phyloP scores from a whole-genome alignment of 2,888 invertebrate species.

The Catocala fraxini region DNA sequence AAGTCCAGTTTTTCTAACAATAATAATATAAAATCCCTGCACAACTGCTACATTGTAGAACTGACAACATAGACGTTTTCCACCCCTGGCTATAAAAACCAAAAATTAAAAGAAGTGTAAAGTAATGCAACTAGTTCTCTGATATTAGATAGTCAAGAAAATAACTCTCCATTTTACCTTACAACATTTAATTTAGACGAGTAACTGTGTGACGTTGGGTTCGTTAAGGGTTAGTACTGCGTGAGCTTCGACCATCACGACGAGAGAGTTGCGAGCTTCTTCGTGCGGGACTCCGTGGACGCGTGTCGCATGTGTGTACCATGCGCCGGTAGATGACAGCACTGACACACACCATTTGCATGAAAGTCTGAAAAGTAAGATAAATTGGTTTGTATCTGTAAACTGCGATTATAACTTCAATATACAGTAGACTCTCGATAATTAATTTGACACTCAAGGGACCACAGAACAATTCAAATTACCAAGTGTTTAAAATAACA shows the following conservation, averaged over 20 bases:
- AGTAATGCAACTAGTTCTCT: not conserved
- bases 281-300: slow-evolving; percentile 86
- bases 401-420: too few species aligned
- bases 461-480: too few species aligned
- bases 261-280: slow-evolving; percentile 88
- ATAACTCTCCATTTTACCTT: too few species aligned
- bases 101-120: not conserved
- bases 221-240: slow-evolving; percentile 86
- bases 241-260: slow-evolving; percentile 89
- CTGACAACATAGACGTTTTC: not conserved
- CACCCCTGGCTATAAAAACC: not conserved
- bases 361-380: slow-evolving; percentile 71
- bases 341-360: slow-evolving; percentile 87
- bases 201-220: slow-evolving; percentile 78
- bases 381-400: too few species aligned
- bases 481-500: too few species aligned
- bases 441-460: too few species aligned
- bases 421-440: too few species aligned
- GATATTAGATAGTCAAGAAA: too few species aligned
- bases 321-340: slow-evolving; percentile 86
- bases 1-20: too few species aligned
- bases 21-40: too few species aligned
- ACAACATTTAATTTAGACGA: slow-evolving; percentile 49
- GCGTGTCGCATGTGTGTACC: slow-evolving; percentile 88
- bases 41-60: not conserved